These are phyloP conservation scores for Urocitellus parryii DNA, from an alignment of 2,113 vertebrate genomes.

Conservation along the genomic window DNA sequence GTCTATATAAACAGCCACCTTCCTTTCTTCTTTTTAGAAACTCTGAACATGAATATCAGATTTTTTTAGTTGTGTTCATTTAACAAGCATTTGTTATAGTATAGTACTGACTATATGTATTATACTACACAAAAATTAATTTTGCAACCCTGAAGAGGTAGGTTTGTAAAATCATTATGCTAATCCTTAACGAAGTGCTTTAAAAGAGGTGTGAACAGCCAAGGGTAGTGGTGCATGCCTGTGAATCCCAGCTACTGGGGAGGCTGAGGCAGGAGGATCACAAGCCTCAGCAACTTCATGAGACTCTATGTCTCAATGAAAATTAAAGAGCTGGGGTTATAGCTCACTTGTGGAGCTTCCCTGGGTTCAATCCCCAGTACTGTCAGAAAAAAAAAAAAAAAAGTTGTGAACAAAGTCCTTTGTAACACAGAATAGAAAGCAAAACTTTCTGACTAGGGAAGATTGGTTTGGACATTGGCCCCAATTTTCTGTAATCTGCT, in stretches of 20 bases:
- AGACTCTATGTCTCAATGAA: background rate
- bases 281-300: background rate
- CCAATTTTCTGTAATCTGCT: background rate
- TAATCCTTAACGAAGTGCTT: background rate
- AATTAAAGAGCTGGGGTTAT: background rate
- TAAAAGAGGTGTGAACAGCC: background rate
- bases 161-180: background rate
- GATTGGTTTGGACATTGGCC: background rate
- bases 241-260: background rate
- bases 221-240: background rate
- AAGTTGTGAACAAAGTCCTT: background rate
- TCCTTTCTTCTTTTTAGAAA: conserved; percentile 34
- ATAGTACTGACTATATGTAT: background rate
- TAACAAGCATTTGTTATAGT: background rate
- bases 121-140: background rate
- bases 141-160: background rate
- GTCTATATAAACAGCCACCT: background rate
- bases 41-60: background rate
- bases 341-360: background rate
- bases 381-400: too few species aligned
- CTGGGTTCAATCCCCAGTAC: background rate
- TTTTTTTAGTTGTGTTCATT: background rate
- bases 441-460: background rate
- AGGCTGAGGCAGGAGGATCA: background rate
- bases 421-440: background rate